These are phyloP conservation scores for Agonopterix heracliana DNA, from an alignment of 2,888 invertebrate species.

Conservation along the genomic window DNA sequence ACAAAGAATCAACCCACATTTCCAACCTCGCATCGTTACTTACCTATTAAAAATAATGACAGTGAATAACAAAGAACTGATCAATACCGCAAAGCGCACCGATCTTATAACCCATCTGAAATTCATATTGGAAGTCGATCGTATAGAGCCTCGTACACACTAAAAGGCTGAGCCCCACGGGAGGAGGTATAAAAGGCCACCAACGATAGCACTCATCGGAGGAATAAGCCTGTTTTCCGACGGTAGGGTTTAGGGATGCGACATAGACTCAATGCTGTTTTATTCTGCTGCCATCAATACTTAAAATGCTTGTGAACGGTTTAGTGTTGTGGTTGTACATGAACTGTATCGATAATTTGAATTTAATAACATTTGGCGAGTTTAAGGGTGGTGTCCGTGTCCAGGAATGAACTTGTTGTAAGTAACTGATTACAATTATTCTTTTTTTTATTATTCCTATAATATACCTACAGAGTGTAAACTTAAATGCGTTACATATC, in stretches of 20 bases:
- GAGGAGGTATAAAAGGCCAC: conserved; percentile 61
- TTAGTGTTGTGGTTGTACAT: conserved; percentile 30
- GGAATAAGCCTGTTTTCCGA: conserved; percentile 75
- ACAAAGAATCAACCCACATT: no score
- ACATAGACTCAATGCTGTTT: conserved; percentile 72
- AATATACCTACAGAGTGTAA: no score
- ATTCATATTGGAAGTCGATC: conserved; percentile 71
- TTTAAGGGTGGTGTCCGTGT: no score
- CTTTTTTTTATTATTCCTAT: no score
- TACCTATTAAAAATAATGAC: no score
- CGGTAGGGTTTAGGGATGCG: conserved; percentile 68
- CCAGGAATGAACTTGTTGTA: conserved; percentile 1
- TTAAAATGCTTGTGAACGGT: conserved; percentile 64
- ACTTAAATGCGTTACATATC: no score
- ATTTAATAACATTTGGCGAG: no score
- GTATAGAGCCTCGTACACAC: conserved; percentile 62
- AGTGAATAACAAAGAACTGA: no score
- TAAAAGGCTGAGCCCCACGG: conserved; percentile 68
- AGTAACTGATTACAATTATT: neutral
- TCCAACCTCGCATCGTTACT: no score
- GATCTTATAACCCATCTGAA: conserved; percentile 70
- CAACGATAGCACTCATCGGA: conserved; percentile 68
- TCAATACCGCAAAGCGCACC: conserved; percentile 36
- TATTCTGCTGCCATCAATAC: conserved; percentile 73
- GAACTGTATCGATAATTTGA: no score